These are phyloP conservation scores for Ellobium chinense DNA, from an alignment of 2,888 invertebrate genomes.

Conservation along the genomic window DNA sequence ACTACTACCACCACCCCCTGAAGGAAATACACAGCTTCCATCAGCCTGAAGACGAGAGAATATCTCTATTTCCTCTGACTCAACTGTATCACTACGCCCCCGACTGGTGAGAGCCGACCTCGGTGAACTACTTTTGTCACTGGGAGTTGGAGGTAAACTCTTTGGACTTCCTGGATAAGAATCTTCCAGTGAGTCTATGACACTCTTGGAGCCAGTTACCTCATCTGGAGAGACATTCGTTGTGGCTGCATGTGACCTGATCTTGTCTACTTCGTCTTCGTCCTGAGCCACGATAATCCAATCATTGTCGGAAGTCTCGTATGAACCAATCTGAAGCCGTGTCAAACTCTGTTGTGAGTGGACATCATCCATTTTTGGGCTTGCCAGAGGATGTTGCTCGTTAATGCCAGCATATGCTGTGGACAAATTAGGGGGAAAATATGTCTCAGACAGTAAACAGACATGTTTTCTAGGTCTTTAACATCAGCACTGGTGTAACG, in stretches of 20 bases:
- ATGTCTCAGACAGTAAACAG: too few species aligned
- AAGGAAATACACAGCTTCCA: conserved; percentile 39
- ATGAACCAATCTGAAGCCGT: conserved; percentile 22
- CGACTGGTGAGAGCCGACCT: too few species aligned
- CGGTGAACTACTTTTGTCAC: too few species aligned
- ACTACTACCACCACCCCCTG: neutral
- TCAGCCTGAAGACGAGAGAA: conserved; percentile 21
- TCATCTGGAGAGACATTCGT: neutral
- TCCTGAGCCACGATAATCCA: conserved; percentile 35
- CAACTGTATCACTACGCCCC: neutral
- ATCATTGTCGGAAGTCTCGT: conserved; percentile 24
- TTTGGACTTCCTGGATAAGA: neutral
- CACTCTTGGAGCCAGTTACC: neutral
- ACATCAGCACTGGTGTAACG: too few species aligned
- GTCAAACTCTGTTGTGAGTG: conserved; percentile 42
- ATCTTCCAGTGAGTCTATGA: conserved; percentile 12
- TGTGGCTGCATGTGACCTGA: neutral
- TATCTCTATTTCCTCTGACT: conserved; percentile 30
- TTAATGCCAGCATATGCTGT: conserved; percentile 38
- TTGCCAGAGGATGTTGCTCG: conserved; percentile 37
- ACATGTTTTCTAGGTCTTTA: too few species aligned
- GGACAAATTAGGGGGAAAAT: neutral
- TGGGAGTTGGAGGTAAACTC: too few species aligned
- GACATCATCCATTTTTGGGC: conserved; percentile 22
- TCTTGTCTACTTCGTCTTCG: neutral